These are phyloP conservation scores for Acleris sparsana DNA, from an alignment of 2,888 invertebrate species.

Conservation along the genomic window DNA sequence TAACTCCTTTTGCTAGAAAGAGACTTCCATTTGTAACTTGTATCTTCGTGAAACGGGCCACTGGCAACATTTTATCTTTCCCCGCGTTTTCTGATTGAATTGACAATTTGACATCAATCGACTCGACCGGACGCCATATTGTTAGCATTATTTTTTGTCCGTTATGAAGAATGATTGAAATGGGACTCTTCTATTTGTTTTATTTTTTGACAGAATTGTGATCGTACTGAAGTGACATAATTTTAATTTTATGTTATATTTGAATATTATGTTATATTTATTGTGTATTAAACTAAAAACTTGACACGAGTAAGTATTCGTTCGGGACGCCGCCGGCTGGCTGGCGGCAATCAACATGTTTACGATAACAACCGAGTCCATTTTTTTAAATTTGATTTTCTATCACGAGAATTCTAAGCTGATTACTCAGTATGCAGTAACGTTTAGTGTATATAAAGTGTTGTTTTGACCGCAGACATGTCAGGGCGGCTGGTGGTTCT, in stretches of 20 bases:
- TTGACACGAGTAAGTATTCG: constrained; percentile 51
- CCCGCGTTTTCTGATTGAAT: background rate
- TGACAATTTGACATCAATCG: constrained; percentile 13
- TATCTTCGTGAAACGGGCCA: too few species aligned
- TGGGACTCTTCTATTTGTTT: constrained; percentile 4
- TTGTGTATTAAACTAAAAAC: constrained; percentile 36
- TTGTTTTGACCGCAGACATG: constrained; percentile 46
- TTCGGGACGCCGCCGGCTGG: constrained; percentile 22
- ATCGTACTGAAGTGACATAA: constrained; percentile 4
- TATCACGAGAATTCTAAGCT: background rate
- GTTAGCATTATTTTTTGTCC: constrained; percentile 32
- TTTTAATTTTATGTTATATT: constrained; percentile 6
- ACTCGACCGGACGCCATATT: constrained; percentile 26
- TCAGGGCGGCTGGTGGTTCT: constrained; percentile 70
- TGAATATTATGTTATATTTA: constrained; percentile 38
- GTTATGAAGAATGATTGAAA: constrained; percentile 19
- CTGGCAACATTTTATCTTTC: constrained; percentile 6
- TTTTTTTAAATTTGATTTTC: too few species aligned
- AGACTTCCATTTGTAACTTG: too few species aligned
- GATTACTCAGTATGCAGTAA: background rate
- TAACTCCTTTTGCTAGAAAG: too few species aligned
- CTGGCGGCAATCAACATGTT: constrained; percentile 22
- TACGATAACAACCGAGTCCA: constrained; percentile 2
- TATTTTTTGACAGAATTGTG: constrained; percentile 4
- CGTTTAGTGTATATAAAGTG: background rate